Base-by-base conservation (phyloP, 2,888 invertebrate species). In the Cataglyphis rosenhaueri region DNA sequence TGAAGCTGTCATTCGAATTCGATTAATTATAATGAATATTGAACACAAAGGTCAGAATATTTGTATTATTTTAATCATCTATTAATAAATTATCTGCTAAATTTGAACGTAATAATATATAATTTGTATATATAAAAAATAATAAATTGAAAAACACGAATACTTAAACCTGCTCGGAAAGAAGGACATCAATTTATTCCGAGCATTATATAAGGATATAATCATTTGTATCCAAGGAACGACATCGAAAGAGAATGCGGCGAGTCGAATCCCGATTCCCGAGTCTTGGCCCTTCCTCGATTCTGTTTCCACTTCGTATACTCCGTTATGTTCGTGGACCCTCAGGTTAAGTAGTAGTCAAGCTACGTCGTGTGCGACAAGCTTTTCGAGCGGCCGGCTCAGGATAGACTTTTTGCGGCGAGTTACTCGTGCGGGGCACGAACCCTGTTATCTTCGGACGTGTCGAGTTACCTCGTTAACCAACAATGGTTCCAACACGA, bases 391-490 rank as follows among this genome's bases (percentile, higher is more conserved):
- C 82, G 48, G 73, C 48, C 48, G 61, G 75, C 76, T 76, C 74
- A 82, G 76, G 71, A 59, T 79, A 85, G 91, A 93, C 90, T 93
- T 92, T 92, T 92, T 92, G 89, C 90, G 44, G 84, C 83, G 89
- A 92, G 92, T 92, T 93, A 91, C 92, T 90, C 91, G 93, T 88
- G 91, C 92, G 88, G 86, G 90, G 92, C 93, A 93, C 93, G 93
- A 93, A 91, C 90, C 91, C 93, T 91, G 92, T 93, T 94, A 93
- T 93, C 93, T 92, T 92, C 91, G 92, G 92, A 92, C 93, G 93
- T 92, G 93, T 93, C 93, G 93, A 93, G 93, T 94, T 93, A 93
- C 92, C 93, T 94, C 93, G 93, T 93, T 93, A 94, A 93, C 92
- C 92, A 91, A 92, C 93, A 92, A 93, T 93, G 89, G 89, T 89